A percentile compares a stretch with the other conserved stretches of the same genome.
These are phyloP conservation scores for Leiothrix lutea DNA, from an alignment of 2,113 vertebrate species.

Conservation along the genomic window DNA sequence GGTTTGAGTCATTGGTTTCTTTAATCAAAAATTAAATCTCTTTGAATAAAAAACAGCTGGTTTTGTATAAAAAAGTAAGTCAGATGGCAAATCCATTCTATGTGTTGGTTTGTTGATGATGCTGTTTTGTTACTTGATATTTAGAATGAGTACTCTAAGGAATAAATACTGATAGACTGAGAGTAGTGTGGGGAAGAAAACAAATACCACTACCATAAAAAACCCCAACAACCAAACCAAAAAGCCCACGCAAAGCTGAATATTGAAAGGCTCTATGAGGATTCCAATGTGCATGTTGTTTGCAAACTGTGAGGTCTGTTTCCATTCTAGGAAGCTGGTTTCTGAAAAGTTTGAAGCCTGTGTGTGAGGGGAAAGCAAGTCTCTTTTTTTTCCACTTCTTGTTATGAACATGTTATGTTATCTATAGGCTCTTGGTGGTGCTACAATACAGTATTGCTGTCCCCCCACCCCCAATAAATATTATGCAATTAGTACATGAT, in stretches of 20 bases:
- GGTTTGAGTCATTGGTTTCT: background rate
- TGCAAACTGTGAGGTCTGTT: background rate
- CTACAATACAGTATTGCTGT: conserved; percentile 11
- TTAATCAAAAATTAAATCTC: background rate
- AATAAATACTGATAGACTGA: background rate
- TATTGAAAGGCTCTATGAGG: background rate
- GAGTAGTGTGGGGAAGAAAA: background rate
- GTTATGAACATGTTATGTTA: background rate
- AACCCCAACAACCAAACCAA: background rate
- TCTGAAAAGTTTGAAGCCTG: background rate
- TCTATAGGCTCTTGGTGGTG: conserved; percentile 31
- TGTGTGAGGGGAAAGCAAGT: background rate
- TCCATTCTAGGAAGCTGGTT: background rate
- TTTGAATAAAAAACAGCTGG: background rate
- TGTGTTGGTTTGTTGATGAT: background rate
- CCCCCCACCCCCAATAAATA: background rate
- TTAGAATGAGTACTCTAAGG: background rate
- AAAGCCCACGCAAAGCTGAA: background rate
- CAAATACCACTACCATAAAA: background rate
- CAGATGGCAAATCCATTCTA: background rate
- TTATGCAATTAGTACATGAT: conserved; percentile 16
- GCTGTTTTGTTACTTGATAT: background rate
- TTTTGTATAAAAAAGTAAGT: background rate
- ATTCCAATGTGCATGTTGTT: background rate
- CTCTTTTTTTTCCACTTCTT: background rate